These are phyloP conservation scores for Sepiola atlantica DNA, from an alignment of 2,888 invertebrate genomes.

Conservation along the genomic window DNA sequence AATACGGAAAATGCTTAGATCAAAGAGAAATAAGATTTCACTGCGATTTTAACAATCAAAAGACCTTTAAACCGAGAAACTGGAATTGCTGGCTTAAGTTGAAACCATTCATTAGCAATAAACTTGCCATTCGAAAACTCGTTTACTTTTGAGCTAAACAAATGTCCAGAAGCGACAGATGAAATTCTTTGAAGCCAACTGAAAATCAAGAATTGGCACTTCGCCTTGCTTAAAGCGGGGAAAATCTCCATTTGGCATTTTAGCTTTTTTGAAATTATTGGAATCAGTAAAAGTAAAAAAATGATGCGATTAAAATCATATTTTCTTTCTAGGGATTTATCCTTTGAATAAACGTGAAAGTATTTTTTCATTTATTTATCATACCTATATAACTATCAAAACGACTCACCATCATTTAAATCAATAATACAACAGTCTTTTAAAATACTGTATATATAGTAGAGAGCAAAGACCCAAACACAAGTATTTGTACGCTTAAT, in stretches of 20 bases:
- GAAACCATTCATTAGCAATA: background rate
- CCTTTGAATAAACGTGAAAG: too few species aligned
- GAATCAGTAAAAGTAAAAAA: too few species aligned
- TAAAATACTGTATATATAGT: too few species aligned
- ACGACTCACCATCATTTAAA: too few species aligned
- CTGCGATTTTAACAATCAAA: background rate
- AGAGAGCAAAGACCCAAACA: too few species aligned
- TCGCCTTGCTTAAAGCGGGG: background rate
- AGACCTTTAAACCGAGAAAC: background rate
- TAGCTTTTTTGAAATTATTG: too few species aligned
- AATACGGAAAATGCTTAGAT: background rate
- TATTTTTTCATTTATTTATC: too few species aligned
- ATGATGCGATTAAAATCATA: too few species aligned
- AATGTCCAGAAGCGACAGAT: background rate
- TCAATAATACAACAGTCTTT: too few species aligned
- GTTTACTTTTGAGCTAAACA: background rate
- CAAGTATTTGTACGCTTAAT: too few species aligned
- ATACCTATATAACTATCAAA: too few species aligned
- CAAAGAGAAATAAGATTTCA: background rate
- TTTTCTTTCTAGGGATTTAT: too few species aligned
- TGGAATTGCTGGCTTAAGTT: background rate
- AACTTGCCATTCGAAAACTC: background rate
- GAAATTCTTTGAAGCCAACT: background rate
- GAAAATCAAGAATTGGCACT: background rate
- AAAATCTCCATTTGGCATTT: background rate